Percentiles rank a stretch among this genome's conserved stretches.
Evolutionary conservation across 2,888 invertebrate genomes (phyloP).

Genomic region (Tridacna crocea): DNA sequence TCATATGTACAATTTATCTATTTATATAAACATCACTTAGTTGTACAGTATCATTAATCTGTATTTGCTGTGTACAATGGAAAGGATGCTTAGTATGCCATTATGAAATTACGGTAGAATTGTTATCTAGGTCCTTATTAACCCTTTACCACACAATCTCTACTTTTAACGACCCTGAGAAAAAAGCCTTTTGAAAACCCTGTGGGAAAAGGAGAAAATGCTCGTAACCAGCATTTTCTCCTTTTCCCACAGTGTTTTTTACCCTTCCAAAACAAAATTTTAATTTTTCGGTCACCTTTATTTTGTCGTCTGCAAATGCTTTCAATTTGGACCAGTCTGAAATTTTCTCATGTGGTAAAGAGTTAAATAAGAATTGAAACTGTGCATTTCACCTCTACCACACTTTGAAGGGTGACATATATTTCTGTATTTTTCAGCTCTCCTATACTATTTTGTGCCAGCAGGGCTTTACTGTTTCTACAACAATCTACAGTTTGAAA

Average conservation of each 20-base stretch:
- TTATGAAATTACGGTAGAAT: too few relatives aligned
- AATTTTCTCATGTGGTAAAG: not conserved
- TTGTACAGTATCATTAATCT: too few relatives aligned
- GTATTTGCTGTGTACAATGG: not conserved
- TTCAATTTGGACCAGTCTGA: not conserved
- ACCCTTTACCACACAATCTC: too few relatives aligned
- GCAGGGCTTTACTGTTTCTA: constrained; percentile 96
- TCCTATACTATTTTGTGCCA: constrained; percentile 93
- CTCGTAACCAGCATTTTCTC: not conserved
- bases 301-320: not conserved
- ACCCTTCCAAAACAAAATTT: not conserved
- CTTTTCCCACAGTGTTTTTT: not conserved
- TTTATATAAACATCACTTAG: too few relatives aligned
- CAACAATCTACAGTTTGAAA: constrained; percentile 96
- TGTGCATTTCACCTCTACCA: too few relatives aligned
- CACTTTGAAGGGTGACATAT: too few relatives aligned
- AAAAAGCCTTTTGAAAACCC: not conserved
- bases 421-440: constrained; percentile 65
- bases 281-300: too few relatives aligned
- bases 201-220: not conserved
- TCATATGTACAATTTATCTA: too few relatives aligned
- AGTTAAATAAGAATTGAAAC: not conserved
- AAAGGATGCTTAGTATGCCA: not conserved
- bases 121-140: too few relatives aligned
- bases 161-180: too few relatives aligned